Percentiles rank a stretch among this genome's conserved stretches.
phyloP scores from a whole-genome alignment of 1,140 invertebrate species.

The Polyergus mexicanus region DNA sequence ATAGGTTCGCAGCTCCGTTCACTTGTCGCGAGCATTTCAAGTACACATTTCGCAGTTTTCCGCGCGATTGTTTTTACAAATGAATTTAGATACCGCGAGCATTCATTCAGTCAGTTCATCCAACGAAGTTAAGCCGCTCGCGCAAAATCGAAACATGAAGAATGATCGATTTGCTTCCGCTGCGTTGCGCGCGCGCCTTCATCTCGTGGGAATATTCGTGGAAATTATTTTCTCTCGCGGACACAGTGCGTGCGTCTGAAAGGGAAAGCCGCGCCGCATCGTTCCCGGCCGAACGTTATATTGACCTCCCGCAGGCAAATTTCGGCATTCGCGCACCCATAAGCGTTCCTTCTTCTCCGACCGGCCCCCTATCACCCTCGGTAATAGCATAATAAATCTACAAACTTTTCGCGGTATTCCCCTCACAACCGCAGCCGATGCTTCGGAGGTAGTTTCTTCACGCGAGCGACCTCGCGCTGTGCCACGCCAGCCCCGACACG shows the following conservation, averaged over 20 bases:
- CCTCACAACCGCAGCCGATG: conserved; percentile 46
- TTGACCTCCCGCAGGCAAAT: conserved; percentile 75
- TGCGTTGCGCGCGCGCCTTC: background rate
- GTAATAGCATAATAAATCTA: conserved; percentile 82
- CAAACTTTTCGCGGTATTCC: conserved; percentile 65
- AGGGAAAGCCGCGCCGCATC: conserved; percentile 17
- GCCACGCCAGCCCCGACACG: background rate
- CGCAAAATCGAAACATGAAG: conserved; percentile 27
- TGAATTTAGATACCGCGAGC: background rate
- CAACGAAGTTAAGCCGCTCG: conserved; percentile 15
- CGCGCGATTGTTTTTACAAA: conserved; percentile 6
- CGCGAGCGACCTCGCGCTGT: conserved; percentile 22
- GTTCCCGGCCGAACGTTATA: conserved; percentile 39
- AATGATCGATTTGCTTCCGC: conserved; percentile 56
- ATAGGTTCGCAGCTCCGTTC: conserved; percentile 19
- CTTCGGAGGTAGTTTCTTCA: conserved; percentile 57
- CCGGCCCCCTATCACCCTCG: conserved; percentile 71
- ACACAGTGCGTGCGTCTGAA: conserved; percentile 27
- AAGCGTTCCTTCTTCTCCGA: conserved; percentile 62
- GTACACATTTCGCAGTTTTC: background rate
- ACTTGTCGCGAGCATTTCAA: conserved; percentile 2
- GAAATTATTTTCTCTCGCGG: conserved; percentile 48
- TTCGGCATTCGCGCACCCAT: conserved; percentile 69
- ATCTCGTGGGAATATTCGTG: conserved; percentile 58
- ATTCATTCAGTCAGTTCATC: conserved; percentile 20